These are phyloP conservation scores for Tipula helvola DNA, from an alignment of 2,888 invertebrate genomes.

Conservation along the genomic window DNA sequence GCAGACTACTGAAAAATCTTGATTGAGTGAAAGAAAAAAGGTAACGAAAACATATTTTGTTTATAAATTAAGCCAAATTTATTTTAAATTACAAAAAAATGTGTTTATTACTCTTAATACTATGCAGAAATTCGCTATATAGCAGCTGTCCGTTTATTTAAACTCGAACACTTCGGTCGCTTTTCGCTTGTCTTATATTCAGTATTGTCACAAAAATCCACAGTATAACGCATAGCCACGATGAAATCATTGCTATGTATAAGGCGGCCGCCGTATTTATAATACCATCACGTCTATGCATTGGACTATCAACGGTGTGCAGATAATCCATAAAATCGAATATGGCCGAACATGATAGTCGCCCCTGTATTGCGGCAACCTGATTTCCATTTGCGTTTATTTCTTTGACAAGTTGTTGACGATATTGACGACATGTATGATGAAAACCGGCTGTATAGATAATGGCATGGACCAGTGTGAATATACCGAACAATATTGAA, in stretches of 20 bases:
- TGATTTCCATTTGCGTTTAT: slow-evolving; percentile 33
- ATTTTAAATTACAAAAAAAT: neutral
- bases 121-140: neutral
- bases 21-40: no score
- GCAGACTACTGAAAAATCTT: no score
- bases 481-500: slow-evolving; percentile 47
- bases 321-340: slow-evolving; percentile 78
- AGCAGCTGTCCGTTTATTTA: slow-evolving; percentile 16
- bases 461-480: slow-evolving; percentile 54
- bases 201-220: slow-evolving; percentile 42
- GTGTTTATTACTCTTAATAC: neutral
- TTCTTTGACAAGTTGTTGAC: slow-evolving; percentile 49
- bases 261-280: slow-evolving; percentile 62
- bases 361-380: slow-evolving; percentile 34
- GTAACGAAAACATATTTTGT: neutral
- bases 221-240: slow-evolving; percentile 46
- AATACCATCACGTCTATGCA: slow-evolving; percentile 48
- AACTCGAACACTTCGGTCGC: slow-evolving; percentile 27
- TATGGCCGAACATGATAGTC: slow-evolving; percentile 59
- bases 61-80: neutral
- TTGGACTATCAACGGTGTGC: slow-evolving; percentile 50
- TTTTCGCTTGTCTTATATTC: slow-evolving; percentile 41
- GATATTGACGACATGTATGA: slow-evolving; percentile 63
- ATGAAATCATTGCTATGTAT: slow-evolving; percentile 48
- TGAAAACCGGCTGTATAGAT: slow-evolving; percentile 61